Conservation (phyloP, 2,888 invertebrate genomes). For the Crossocerus cetratus region DNA sequence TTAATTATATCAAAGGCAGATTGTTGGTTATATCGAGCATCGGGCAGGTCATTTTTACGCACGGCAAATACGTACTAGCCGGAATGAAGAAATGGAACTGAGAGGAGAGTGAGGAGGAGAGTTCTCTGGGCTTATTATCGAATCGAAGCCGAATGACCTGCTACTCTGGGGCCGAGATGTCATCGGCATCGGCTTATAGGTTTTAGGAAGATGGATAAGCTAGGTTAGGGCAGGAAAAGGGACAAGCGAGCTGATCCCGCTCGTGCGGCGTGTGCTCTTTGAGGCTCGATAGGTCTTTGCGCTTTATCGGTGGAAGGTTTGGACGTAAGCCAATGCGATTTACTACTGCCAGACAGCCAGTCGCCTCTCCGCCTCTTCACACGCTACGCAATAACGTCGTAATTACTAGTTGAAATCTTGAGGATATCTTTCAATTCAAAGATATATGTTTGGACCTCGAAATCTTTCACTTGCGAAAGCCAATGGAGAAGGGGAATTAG, state of each 20-base stretch:
- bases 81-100: no score
- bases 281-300: conserved; percentile 19
- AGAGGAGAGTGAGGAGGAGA: neutral
- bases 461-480: no score
- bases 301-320: conserved; percentile 26
- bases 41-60: no score
- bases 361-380: conserved; percentile 33
- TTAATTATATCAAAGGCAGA: no score
- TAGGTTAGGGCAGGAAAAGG: neutral
- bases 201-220: no score
- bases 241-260: no score
- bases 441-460: no score
- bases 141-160: neutral
- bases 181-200: conserved; percentile 12
- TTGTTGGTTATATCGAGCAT: no score
- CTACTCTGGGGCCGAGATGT: neutral
- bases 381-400: conserved; percentile 20
- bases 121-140: conserved; percentile 10
- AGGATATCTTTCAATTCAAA: no score
- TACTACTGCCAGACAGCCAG: conserved; percentile 45
- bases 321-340: conserved; percentile 42
- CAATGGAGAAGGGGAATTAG: no score
- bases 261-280: no score
- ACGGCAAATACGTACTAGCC: neutral
- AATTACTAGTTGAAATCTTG: no score